A percentile compares a stretch with the other conserved stretches of the same genome.
Conservation (phyloP, 1,140 invertebrate genomes). For the Myzus persicae region DNA sequence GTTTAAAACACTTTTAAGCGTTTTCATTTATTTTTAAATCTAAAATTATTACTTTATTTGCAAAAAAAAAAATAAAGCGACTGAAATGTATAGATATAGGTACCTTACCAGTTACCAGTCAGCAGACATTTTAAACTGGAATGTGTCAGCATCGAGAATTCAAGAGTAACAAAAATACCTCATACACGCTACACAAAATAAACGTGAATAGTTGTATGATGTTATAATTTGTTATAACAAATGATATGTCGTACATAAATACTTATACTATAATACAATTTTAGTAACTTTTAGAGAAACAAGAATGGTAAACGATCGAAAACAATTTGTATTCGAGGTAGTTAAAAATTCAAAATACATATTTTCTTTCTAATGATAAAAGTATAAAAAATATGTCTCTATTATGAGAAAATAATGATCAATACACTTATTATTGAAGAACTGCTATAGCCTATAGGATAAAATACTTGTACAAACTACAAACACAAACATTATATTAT, state of each 20-base stretch:
- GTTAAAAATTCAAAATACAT: background rate
- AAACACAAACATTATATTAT: background rate
- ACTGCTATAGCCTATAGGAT: background rate
- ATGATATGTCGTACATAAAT: background rate
- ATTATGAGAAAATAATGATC: background rate
- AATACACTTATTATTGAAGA: background rate
- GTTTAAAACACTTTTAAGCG: background rate
- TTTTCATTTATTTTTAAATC: background rate
- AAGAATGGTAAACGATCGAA: background rate
- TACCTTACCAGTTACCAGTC: too few relatives aligned
- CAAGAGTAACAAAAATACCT: slow-evolving; percentile 17
- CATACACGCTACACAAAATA: background rate
- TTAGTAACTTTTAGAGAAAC: background rate
- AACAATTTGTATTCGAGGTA: background rate
- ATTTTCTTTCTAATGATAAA: background rate
- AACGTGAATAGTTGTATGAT: background rate
- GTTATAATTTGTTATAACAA: background rate
- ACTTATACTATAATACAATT: background rate
- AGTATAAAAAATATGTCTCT: background rate
- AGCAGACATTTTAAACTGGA: too few relatives aligned
- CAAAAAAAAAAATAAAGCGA: background rate
- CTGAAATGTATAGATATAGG: too few relatives aligned
- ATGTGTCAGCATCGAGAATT: background rate
- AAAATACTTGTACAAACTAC: background rate
- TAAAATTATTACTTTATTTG: background rate